These are phyloP conservation scores for Eupsittula cactorum DNA, from an alignment of 2,113 vertebrate species.

Conservation along the genomic window DNA sequence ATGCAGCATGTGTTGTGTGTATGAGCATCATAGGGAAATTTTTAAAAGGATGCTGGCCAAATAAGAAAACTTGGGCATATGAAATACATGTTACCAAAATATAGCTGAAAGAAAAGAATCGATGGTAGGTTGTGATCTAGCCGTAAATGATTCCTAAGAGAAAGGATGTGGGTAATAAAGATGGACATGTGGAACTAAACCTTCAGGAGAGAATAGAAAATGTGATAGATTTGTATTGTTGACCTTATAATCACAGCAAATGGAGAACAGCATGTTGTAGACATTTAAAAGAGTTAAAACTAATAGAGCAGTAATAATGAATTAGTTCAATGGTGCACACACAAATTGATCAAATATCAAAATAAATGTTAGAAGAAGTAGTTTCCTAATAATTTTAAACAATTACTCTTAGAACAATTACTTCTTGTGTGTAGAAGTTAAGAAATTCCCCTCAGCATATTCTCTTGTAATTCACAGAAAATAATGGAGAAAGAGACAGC, in stretches of 20 bases:
- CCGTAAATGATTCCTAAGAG: neutral
- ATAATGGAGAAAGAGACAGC: neutral
- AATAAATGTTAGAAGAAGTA: neutral
- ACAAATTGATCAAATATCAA: neutral
- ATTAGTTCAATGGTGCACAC: neutral
- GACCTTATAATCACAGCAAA: conserved; percentile 3
- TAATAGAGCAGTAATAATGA: neutral
- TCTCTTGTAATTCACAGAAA: neutral
- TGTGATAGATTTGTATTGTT: neutral
- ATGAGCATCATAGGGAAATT: neutral
- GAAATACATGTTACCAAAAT: neutral
- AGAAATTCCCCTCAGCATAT: neutral
- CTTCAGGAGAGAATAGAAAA: neutral
- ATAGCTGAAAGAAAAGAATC: neutral
- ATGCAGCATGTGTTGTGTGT: neutral
- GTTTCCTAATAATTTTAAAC: neutral
- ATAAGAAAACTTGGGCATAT: neutral
- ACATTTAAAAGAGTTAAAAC: neutral
- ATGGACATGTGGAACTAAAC: neutral
- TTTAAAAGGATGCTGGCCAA: neutral
- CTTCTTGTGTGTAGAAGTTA: neutral
- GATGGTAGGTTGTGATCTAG: neutral
- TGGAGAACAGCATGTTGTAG: neutral
- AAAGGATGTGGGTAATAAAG: neutral
- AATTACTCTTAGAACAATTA: neutral